Evolutionary conservation across 23 tunicate genomes (phyloP), one percentile per base, ranked within the genome.

Genomic region (Pegea sp.): DNA sequence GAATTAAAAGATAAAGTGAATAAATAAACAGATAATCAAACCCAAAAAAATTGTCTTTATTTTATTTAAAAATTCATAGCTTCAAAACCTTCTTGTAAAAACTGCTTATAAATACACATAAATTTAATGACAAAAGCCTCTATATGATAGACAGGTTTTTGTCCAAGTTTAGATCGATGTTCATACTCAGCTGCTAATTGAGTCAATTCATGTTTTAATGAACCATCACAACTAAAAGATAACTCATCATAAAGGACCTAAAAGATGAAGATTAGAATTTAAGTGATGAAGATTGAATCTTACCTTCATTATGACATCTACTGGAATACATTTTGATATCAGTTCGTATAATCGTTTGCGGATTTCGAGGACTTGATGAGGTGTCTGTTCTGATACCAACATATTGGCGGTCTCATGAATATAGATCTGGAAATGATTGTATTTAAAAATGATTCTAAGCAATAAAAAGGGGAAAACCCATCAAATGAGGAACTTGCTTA

Each of bases 111-210:
- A 60, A 69, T 51, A 49, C 75, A 56, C 90, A 77, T 71, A 51
- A 89, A 89, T 52, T 77, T 77, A 7, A 81, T 71, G 22, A 89
- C 58, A 34, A 89, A 77, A 11, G 98, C 98, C 44, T 89, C 98
- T 1, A 89, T 24, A 46, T 89, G 98, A 46, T 69, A 71, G 42
- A 89, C 69, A 21, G 72, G 61, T 44, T 89, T 89, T 46, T 75
- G 65, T 22, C 98, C 98, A 30, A 77, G 50, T 38, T 71, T 61
- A 34, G 53, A 60, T 31, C 71, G 65, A 56, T 89, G 98, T 55
- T 89, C 98, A 58, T 69, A 89, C 16, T 66, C 66, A 0, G 98
- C 98, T 33, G 79, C 90, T 20, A 70, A 49, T 27, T 77, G 78
- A 7, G 90, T 70, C 20, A 89, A 24, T 42, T 77, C 81, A 3